Evolutionary conservation across 2,797 vertebrate genomes (phyloP).

Genomic region (Mus caroli): DNA sequence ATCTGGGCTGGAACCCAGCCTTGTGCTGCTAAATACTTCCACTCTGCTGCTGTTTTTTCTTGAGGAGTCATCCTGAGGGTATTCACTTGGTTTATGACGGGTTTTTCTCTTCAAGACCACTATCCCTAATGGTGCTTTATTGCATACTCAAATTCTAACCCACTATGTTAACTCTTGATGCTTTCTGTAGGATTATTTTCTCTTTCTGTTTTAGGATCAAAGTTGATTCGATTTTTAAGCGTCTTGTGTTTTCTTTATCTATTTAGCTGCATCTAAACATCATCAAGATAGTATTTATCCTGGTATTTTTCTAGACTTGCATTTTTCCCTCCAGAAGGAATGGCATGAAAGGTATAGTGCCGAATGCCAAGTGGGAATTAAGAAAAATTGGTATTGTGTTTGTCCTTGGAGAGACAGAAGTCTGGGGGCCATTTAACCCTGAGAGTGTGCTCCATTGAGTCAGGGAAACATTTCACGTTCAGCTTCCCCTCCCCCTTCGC

Average conservation of each 20-base stretch:
- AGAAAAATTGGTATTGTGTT: slow-evolving; percentile 6
- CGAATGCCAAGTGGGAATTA: background rate
- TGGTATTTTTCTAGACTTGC: background rate
- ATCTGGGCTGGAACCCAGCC: background rate
- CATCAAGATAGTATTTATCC: slow-evolving; percentile 15
- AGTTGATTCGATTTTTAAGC: background rate
- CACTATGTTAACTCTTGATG: background rate
- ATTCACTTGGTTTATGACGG: background rate
- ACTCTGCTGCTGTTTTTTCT: background rate
- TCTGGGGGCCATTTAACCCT: background rate
- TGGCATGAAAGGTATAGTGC: background rate
- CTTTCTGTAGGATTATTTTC: background rate
- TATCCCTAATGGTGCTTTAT: background rate
- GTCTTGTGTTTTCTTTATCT: background rate
- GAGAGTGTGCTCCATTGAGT: background rate
- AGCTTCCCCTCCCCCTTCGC: background rate
- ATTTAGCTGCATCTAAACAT: slow-evolving; percentile 24
- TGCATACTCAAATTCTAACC: background rate
- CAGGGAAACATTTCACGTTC: background rate
- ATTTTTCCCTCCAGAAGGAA: background rate
- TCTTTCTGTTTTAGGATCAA: background rate
- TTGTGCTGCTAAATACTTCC: background rate
- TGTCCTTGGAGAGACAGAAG: background rate
- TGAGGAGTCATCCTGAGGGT: background rate
- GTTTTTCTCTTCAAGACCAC: slow-evolving; percentile 8